Evolutionary conservation across 2,888 invertebrate genomes (phyloP), one percentile per base, ranked within the genome.

Genomic region (Diarsia brunnea): DNA sequence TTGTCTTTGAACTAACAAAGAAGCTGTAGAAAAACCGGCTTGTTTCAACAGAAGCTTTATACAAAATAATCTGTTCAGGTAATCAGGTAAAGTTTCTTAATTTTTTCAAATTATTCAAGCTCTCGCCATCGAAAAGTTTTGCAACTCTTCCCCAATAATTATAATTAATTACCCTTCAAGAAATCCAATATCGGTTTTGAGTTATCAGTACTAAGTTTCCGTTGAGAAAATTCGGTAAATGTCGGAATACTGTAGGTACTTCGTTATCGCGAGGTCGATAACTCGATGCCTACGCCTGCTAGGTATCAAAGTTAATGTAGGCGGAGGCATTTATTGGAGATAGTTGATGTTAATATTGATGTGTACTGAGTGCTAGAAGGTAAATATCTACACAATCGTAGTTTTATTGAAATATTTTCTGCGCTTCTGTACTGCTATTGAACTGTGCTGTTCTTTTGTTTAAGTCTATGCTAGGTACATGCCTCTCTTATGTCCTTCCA

Each of bases 261-360:
- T 78, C 70, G 79, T 69, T 84, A 84, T 84, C 86, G 24, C 53
- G n/a, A 71, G 53, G 31, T 68, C 53, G 82, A 65, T 69, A 66
- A 55, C 66, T 45, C n/a, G 64, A 60, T 61, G 60, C 61, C 61
- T 78, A 84, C 47, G 55, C 45, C 60, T 53, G 75, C 60, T 76
- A 78, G 75, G 66, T 77, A 82, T 63, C 75, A 70, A 79, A 83
- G 79, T 81, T 81, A 70, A 72, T 82, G 70, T 67, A 84, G 67
- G 60, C 60, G 51, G 60, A 75, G 73, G 69, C 65, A 71, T 67
- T 76, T 79, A 79, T 73, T 84, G 81, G 24, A 72, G 80, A 84
- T 79, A 82, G 77, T 78, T 82, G 76, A 71, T 69, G 7, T 79
- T 64, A 87, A 66, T 74, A 60, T 75, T 60, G 74, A n/a, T 75